phyloP scores from a whole-genome alignment of 2,888 invertebrate species.

The Lepidochrysops patricia region DNA sequence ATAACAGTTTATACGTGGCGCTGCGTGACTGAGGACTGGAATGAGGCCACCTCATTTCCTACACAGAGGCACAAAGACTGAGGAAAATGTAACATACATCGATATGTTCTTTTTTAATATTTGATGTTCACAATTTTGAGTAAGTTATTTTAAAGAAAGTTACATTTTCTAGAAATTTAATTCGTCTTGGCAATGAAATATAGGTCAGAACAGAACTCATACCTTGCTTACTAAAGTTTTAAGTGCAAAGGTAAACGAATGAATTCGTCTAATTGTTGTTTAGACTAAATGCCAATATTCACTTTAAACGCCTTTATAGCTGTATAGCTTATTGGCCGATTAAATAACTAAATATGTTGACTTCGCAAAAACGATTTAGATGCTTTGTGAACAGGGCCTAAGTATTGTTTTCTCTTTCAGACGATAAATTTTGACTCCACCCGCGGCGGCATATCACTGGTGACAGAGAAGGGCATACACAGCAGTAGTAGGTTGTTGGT shows the following conservation, averaged over 20 bases:
- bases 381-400: no score
- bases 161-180: no score
- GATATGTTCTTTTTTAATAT: not conserved
- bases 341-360: no score
- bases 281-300: no score
- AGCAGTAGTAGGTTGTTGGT: conserved; percentile 89
- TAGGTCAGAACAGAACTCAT: not conserved
- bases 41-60: conserved; percentile 13
- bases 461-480: conserved; percentile 88
- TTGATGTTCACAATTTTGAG: not conserved
- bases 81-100: conserved; percentile 2
- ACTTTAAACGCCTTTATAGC: no score
- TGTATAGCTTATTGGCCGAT: no score
- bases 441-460: conserved; percentile 89
- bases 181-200: not conserved
- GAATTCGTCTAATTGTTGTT: no score
- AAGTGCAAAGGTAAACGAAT: no score
- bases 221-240: no score
- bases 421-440: conserved; percentile 93
- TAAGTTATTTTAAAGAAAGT: no score
- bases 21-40: not conserved
- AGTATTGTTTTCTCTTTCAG: conserved; percentile 53
- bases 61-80: not conserved
- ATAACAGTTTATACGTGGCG: not conserved
- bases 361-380: no score